Conservation (phyloP, 2,888 invertebrate species). For the Torymus texanus region DNA sequence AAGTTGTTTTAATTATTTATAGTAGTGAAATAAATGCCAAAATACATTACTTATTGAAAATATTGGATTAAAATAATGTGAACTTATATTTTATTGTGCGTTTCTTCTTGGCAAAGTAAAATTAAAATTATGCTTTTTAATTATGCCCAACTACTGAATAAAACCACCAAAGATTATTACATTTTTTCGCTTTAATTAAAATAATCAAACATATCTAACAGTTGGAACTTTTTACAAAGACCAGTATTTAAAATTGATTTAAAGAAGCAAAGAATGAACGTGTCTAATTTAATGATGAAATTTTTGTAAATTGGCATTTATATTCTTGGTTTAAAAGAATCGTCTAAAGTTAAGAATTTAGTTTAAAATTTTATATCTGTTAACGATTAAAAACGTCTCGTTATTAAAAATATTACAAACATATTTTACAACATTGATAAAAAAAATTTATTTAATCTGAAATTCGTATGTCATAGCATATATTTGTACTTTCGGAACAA, state of each 20-base stretch:
- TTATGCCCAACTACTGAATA: constrained; percentile 15
- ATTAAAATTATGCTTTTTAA: constrained; percentile 13
- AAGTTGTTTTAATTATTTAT: background rate
- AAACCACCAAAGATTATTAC: background rate
- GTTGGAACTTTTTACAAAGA: constrained; percentile 4
- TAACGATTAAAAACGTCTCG: background rate
- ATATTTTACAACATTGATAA: too few relatives aligned
- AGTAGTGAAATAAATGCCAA: constrained; percentile 11
- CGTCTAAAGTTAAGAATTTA: too few relatives aligned
- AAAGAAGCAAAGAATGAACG: too few relatives aligned
- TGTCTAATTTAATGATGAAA: too few relatives aligned
- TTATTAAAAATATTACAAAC: too few relatives aligned
- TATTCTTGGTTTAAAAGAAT: too few relatives aligned
- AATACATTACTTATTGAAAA: background rate
- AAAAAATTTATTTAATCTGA: too few relatives aligned
- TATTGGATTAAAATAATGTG: constrained; percentile 8
- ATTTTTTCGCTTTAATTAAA: background rate
- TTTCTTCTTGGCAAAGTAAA: background rate
- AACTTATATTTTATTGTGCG: constrained; percentile 1
- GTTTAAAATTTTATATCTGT: background rate
- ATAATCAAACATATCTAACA: background rate
- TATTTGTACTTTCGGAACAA: too few relatives aligned
- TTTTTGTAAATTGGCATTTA: too few relatives aligned
- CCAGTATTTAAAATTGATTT: background rate
- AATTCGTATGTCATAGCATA: too few relatives aligned